Conservation (phyloP, 1,140 invertebrate genomes). For the Aphelinus atriplicis region DNA sequence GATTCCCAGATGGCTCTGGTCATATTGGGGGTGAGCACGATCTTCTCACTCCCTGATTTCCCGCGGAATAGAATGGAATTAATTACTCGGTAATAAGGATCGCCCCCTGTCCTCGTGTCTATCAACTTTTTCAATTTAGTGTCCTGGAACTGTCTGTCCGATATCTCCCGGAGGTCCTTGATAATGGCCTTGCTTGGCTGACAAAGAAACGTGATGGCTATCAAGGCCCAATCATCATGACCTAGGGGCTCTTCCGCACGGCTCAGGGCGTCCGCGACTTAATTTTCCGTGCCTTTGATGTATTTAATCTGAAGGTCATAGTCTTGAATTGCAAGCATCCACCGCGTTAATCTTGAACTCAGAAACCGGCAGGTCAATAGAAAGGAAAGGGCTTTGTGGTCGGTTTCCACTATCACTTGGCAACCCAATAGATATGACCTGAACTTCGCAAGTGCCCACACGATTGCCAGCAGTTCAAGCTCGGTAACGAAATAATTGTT, state of each 20-base stretch:
- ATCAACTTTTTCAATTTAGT: too few relatives aligned
- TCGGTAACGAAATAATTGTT: slow-evolving; percentile 14
- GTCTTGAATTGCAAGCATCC: slow-evolving; percentile 12
- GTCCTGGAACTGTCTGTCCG: too few relatives aligned
- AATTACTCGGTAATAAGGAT: too few relatives aligned
- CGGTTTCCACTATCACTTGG: background rate
- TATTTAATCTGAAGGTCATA: slow-evolving; percentile 17
- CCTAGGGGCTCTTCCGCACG: background rate
- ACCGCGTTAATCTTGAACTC: slow-evolving; percentile 11
- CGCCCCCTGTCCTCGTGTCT: too few relatives aligned
- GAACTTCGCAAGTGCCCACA: slow-evolving; percentile 25
- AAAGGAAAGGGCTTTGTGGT: slow-evolving; percentile 13
- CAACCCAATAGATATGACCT: background rate
- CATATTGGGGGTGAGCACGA: background rate
- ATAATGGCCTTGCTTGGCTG: too few relatives aligned
- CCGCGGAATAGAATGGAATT: too few relatives aligned
- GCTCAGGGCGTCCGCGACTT: slow-evolving; percentile 26
- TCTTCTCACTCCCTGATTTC: too few relatives aligned
- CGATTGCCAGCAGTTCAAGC: slow-evolving; percentile 12
- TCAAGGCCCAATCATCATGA: too few relatives aligned
- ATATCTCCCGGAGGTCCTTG: too few relatives aligned
- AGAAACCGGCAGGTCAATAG: slow-evolving; percentile 5
- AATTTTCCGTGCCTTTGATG: slow-evolving; percentile 3
- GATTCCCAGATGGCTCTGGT: background rate
- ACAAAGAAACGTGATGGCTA: too few relatives aligned